Conservation (phyloP, 2,113 vertebrate genomes). For the Trachemys scripta region DNA sequence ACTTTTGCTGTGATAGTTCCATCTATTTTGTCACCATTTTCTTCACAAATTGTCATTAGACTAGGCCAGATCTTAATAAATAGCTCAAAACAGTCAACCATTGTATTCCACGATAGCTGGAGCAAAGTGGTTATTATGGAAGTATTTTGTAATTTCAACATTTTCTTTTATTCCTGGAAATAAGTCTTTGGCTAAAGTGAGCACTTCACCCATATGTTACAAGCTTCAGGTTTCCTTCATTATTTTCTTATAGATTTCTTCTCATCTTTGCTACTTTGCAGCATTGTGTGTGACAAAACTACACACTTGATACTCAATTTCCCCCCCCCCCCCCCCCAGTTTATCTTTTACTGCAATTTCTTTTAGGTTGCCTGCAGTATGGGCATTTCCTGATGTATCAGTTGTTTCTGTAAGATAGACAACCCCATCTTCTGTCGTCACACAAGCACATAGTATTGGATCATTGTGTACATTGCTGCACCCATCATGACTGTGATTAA, state of each 20-base stretch:
- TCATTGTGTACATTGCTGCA: neutral
- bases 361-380: neutral
- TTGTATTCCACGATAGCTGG: neutral
- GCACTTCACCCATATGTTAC: neutral
- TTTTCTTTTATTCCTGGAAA: neutral
- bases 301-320: neutral
- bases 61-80: neutral
- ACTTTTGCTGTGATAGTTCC: neutral
- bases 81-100: neutral
- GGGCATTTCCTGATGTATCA: neutral
- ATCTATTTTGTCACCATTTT: neutral
- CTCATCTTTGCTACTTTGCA: neutral
- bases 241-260: neutral
- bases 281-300: neutral
- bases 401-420: neutral
- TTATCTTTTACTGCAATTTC: neutral
- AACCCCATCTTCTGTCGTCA: neutral
- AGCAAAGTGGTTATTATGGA: neutral
- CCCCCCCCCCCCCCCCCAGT: fast-evolving
- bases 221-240: neutral
- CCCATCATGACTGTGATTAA: neutral
- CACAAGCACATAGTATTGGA: neutral
- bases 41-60: neutral
- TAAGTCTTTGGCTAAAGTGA: neutral
- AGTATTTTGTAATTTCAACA: neutral